Evolutionary conservation across 1,140 invertebrate genomes (phyloP), one percentile per base, ranked within the genome.

Genomic region (Panagrolaimus sp.): DNA sequence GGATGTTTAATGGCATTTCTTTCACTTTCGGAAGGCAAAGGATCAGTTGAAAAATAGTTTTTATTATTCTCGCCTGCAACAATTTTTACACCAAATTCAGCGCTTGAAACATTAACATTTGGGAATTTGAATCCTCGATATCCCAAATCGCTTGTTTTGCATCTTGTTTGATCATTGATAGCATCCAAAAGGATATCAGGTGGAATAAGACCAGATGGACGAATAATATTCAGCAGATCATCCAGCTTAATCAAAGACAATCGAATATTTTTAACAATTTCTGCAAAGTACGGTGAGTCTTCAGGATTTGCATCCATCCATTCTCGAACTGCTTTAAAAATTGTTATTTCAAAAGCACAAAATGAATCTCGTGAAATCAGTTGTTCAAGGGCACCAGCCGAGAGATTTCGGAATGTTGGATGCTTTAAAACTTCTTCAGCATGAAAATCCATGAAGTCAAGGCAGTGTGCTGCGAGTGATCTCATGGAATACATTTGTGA

Each of bases 111-210:
- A 71, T 76, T 78, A 11, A 64, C 63, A 20, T 69, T 72, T 5
- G 66, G 70, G 78, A 68, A 43, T 67, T 75, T 65, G 38, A 84
- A 85, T n/a, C 87, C 87, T 68, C 87, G 87, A 83, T 95, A 93
- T 61, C 88, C 88, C 16, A 96, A 85, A 69, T 90, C 88, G 44
- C 88, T 89, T 80, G 89, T 88, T 75, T 88, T 88, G 53, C 88
- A 88, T 79, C 90, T 89, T 42, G 88, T 91, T 76, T 90, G 88
- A 73, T 89, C 88, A 75, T 91, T 89, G 72, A 98, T 95, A 23
- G 93, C 94, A 86, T 98, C 94, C 13, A 98, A 87, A 68, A 98
- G 89, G 77, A 89, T 88, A 84, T 97, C 92, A 1, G 93, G 88
- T 42, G 89, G 89, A 43, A 98, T 88, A 13, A 97, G 87, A 45